Evolutionary conservation across 2,888 invertebrate genomes (phyloP).

Genomic region (Diaperis boleti): DNA sequence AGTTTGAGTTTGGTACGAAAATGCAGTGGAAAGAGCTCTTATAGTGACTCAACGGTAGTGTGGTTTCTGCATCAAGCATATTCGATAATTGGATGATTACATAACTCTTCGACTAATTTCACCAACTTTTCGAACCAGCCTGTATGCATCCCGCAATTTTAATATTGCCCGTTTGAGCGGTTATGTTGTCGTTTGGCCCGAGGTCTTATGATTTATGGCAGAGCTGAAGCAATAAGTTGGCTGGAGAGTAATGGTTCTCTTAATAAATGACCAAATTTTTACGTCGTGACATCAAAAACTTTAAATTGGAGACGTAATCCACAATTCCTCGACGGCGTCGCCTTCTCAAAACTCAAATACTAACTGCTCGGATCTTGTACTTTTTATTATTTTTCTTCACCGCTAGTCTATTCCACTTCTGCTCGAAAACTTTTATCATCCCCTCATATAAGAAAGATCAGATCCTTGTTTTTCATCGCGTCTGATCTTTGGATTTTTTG

Average conservation of each 20-base stretch:
- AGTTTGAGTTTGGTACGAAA: no score
- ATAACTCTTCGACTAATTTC: no score
- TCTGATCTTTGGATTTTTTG: constrained; percentile 33
- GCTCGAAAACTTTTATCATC: constrained; percentile 35
- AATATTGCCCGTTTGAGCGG: constrained; percentile 24
- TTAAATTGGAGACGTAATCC: constrained; percentile 43
- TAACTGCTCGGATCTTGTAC: constrained; percentile 41
- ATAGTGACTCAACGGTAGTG: no score
- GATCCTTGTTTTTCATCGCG: constrained; percentile 25
- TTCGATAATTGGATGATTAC: no score
- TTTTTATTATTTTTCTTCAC: constrained; percentile 47
- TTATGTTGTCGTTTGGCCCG: constrained; percentile 20
- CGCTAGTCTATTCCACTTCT: constrained; percentile 29
- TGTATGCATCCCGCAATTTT: constrained; percentile 24
- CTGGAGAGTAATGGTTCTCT: constrained; percentile 37
- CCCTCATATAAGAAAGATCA: constrained; percentile 30
- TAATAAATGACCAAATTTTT: constrained; percentile 40
- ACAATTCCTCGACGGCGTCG: constrained; percentile 36
- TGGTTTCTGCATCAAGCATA: no score
- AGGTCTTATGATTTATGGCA: constrained; percentile 35
- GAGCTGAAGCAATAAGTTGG: constrained; percentile 38
- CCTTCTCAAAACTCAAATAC: constrained; percentile 48
- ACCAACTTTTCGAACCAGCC: constrained; percentile 6
- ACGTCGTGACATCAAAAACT: constrained; percentile 38
- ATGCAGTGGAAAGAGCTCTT: no score